Conservation (phyloP, 2,113 vertebrate species). For the Halichoeres trimaculatus region DNA sequence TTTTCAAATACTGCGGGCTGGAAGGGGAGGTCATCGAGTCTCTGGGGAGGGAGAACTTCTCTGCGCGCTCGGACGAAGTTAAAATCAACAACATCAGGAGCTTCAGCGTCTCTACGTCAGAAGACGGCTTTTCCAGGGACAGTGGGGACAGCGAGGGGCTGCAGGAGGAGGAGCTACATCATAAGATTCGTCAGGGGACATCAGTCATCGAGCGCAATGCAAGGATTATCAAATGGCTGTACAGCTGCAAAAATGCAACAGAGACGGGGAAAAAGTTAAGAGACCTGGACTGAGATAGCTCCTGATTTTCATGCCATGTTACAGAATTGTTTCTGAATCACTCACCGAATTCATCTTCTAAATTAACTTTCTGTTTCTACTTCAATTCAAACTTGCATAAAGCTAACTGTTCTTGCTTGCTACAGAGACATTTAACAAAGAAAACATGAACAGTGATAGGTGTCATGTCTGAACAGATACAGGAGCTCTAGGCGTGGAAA, state of each 20-base stretch:
- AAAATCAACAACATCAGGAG: slow-evolving; percentile 84
- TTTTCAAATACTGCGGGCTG: slow-evolving; percentile 94
- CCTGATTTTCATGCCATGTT: neutral
- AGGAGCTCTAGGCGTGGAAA: too few relatives aligned
- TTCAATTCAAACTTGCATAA: too few relatives aligned
- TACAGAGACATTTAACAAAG: too few relatives aligned
- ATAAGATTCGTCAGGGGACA: slow-evolving; percentile 82
- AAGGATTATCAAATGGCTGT: slow-evolving; percentile 98
- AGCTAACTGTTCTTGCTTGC: too few relatives aligned
- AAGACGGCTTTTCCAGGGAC: slow-evolving; percentile 85
- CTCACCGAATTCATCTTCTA: neutral
- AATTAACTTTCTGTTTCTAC: too few relatives aligned
- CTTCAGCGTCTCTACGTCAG: slow-evolving; percentile 87
- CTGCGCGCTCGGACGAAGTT: slow-evolving; percentile 80
- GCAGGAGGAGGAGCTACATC: slow-evolving; percentile 84
- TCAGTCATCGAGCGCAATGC: slow-evolving; percentile 96
- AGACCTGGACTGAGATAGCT: slow-evolving; percentile 81
- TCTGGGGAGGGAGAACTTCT: slow-evolving; percentile 91
- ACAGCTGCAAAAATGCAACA: slow-evolving; percentile 91
- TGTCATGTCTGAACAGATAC: too few relatives aligned
- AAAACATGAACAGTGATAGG: too few relatives aligned
- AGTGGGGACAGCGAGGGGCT: slow-evolving; percentile 85
- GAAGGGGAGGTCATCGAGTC: slow-evolving; percentile 89
- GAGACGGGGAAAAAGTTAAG: slow-evolving; percentile 83
- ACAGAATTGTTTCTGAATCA: neutral